Evolutionary conservation across 1,140 invertebrate genomes (phyloP), one percentile per base, ranked within the genome.

Genomic region (Marisa cornuarietis): DNA sequence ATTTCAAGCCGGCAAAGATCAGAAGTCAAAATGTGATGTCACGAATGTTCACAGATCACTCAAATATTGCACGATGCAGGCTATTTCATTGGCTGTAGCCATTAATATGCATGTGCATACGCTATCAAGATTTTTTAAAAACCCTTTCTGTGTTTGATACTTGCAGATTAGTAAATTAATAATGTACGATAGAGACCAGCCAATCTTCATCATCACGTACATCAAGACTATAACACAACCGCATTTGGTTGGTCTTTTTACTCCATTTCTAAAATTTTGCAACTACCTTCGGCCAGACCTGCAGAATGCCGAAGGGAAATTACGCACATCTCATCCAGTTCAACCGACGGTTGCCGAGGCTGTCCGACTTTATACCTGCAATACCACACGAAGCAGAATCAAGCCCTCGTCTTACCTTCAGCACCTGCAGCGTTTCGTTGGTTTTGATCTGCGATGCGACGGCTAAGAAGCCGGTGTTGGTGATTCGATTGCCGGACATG

Each of bases 401-500:
- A 58, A 8, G 14, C 52, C 8, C 8, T 58, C 16, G 54, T 58
- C 54, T 58, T 73, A 87, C 87, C 82, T 78, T 74, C 4, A 88
- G 76, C 11, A 84, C 80, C 51, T 81, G 51, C 0, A 88, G 82
- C 0, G 75, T 81, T 1, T 85, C 84, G 79, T 88, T 88, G 51
- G 71, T 79, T 11, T 71, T 71, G 20, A 87, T 66, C 5, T 78
- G 69, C 49, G 72, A 68, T 11, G 81, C 82, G 31, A 88, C 18
- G 61, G 73, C 62, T 18, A 79, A 69, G 22, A 83, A 49, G n/a
- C 82, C 85, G 7, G 69, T 72, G 51, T 86, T 71, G 10, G 82
- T 79, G 76, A 88, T 84, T 54, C 87, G 65, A 75, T 88, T 88
- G 52, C 79, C 79, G 22, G 85, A 81, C 66, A 88, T 69, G 79